phyloP scores from a whole-genome alignment of 2,113 vertebrate genomes.

The Triplophysa dalaica region DNA sequence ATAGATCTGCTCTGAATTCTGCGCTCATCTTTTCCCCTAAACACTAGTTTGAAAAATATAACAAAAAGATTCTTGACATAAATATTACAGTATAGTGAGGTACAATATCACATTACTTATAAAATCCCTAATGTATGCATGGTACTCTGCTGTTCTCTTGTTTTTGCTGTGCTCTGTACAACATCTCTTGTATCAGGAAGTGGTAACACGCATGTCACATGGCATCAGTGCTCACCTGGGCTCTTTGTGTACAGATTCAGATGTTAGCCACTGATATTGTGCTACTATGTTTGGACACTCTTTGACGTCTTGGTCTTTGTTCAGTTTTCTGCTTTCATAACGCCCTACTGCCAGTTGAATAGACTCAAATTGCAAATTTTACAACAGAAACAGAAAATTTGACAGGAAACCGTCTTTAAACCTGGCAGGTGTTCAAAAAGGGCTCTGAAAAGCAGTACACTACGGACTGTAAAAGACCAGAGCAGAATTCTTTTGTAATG shows the following conservation, averaged over 20 bases:
- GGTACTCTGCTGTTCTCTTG: background rate
- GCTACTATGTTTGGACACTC: background rate
- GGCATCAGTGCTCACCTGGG: constrained; percentile 16
- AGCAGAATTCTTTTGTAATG: background rate
- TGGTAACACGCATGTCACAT: constrained; percentile 8
- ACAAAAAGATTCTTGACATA: too few relatives aligned
- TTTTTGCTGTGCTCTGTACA: background rate
- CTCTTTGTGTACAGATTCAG: constrained; percentile 27
- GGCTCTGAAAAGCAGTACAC: background rate
- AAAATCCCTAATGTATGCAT: background rate
- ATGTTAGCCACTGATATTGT: constrained; percentile 7
- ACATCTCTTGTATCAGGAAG: constrained; percentile 36
- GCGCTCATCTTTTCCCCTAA: too few relatives aligned
- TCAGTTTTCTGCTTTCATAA: constrained; percentile 20
- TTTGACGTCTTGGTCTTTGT: constrained; percentile 10
- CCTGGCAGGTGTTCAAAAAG: background rate
- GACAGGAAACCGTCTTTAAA: background rate
- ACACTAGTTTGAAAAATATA: too few relatives aligned
- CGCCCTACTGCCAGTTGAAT: constrained; percentile 4
- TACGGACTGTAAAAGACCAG: background rate
- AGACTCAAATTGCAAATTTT: constrained; percentile 7
- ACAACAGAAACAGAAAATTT: background rate
- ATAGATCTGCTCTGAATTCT: too few relatives aligned
- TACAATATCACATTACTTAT: too few relatives aligned
- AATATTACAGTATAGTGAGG: too few relatives aligned